Percentiles rank a stretch among this genome's conserved stretches.
Conservation (phyloP, 64 coral and sea anemone species). For the Actinia equina region DNA sequence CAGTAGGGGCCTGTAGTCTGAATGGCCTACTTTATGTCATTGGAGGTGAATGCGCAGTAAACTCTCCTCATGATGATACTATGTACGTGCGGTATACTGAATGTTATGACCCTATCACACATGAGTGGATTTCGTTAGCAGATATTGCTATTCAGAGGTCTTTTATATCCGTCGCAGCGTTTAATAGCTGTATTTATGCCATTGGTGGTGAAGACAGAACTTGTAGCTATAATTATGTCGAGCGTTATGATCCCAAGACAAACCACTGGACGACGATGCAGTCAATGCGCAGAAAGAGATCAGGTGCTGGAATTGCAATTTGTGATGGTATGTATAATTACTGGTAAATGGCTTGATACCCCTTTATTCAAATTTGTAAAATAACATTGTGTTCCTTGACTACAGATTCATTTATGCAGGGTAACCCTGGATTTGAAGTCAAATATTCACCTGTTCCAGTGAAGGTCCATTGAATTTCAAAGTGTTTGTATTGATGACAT, state of each 20-base stretch:
- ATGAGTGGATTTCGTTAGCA: slow-evolving; percentile 81
- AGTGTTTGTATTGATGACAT: too few species aligned
- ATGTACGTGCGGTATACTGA: slow-evolving; percentile 89
- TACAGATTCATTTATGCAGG: too few species aligned
- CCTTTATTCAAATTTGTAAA: too few species aligned
- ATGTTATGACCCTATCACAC: slow-evolving; percentile 72
- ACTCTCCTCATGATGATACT: slow-evolving; percentile 81
- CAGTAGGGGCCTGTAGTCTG: slow-evolving; percentile 82
- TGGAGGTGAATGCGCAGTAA: slow-evolving; percentile 92
- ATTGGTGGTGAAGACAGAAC: slow-evolving; percentile 97
- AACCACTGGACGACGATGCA: slow-evolving; percentile 90
- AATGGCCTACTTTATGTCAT: slow-evolving; percentile 93
- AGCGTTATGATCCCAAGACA: slow-evolving; percentile 93
- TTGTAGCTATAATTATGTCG: slow-evolving; percentile 97
- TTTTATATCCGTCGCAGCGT: slow-evolving; percentile 84
- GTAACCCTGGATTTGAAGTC: too few species aligned
- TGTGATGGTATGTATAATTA: slow-evolving; percentile 80
- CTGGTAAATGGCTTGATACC: not conserved
- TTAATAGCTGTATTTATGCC: slow-evolving; percentile 89
- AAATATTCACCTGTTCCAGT: too few species aligned
- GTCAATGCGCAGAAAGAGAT: slow-evolving; percentile 89
- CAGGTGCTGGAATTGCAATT: slow-evolving; percentile 93
- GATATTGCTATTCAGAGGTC: slow-evolving; percentile 97
- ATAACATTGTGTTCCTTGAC: too few species aligned
- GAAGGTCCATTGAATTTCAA: too few species aligned